Evolutionary conservation across 2,888 invertebrate species (phyloP).

Genomic region (Bellardia bayeri): DNA sequence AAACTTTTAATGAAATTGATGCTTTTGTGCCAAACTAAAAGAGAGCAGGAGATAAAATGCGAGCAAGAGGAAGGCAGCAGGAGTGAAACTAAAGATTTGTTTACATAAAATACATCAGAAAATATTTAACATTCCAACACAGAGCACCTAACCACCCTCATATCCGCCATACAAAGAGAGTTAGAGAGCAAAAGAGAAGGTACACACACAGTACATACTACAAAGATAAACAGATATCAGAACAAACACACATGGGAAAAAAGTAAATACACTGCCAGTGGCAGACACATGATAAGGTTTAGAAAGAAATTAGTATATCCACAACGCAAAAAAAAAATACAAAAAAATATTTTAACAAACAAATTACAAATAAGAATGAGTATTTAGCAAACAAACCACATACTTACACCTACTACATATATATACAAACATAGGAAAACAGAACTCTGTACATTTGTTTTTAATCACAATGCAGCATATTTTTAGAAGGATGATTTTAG

Average conservation of each 20-base stretch:
- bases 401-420: neutral
- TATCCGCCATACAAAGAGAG: slow-evolving; percentile 15
- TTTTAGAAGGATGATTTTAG: slow-evolving; percentile 28
- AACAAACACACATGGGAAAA: slow-evolving; percentile 64
- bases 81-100: slow-evolving; percentile 55
- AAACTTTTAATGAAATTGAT: slow-evolving; percentile 70
- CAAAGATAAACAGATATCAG: slow-evolving; percentile 63
- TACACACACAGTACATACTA: slow-evolving; percentile 28
- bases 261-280: slow-evolving; percentile 70
- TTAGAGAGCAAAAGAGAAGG: slow-evolving; percentile 7
- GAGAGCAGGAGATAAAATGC: slow-evolving; percentile 1
- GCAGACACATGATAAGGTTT: slow-evolving; percentile 71
- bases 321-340: slow-evolving; percentile 1
- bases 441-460: slow-evolving; percentile 27
- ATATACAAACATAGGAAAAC: neutral
- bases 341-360: slow-evolving; percentile 16
- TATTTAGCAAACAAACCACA: slow-evolving; percentile 61
- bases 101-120: slow-evolving; percentile 56
- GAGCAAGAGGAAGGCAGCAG: neutral
- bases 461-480: slow-evolving; percentile 53
- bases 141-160: slow-evolving; percentile 30
- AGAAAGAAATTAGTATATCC: slow-evolving; percentile 67
- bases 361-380: slow-evolving; percentile 31
- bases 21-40: slow-evolving; percentile 47
- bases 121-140: slow-evolving; percentile 52